phyloP scores from a whole-genome alignment of 2,797 vertebrate genomes.

The Kryptopterus vitreolus region DNA sequence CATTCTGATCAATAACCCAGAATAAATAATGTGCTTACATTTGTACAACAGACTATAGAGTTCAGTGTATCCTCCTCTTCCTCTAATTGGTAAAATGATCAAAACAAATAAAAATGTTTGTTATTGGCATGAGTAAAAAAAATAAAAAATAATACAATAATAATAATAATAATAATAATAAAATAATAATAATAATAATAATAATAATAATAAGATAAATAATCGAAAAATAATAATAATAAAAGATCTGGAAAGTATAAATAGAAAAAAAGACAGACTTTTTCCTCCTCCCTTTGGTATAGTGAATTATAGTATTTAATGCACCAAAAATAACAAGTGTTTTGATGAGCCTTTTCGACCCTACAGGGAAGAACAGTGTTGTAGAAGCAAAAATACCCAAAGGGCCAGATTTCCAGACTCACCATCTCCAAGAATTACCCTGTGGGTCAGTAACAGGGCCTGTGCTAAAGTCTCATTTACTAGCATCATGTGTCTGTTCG shows the following conservation, averaged over 20 bases:
- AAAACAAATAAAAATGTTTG: not conserved
- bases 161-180: too few species aligned
- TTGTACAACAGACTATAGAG: not conserved
- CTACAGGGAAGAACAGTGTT: not conserved
- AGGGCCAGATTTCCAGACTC: not conserved
- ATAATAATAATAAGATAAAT: too few species aligned
- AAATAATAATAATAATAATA: too few species aligned
- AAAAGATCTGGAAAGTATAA: not conserved
- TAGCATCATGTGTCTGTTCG: not conserved
- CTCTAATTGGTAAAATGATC: not conserved
- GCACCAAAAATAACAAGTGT: constrained; percentile 71
- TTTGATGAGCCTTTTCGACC: constrained; percentile 66
- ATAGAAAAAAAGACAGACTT: not conserved
- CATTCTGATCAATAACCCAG: too few species aligned
- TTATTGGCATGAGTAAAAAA: not conserved
- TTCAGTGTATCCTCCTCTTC: not conserved
- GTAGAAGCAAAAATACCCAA: not conserved
- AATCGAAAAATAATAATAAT: too few species aligned
- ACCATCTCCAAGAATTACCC: constrained; percentile 17
- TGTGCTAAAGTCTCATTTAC: not conserved
- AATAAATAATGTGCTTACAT: not conserved
- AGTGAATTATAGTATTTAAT: constrained; percentile 30
- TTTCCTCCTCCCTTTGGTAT: not conserved
- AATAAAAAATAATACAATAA: too few species aligned
- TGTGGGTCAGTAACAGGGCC: not conserved